Conservation (phyloP, 2,113 vertebrate genomes). For the Salminus brasiliensis region DNA sequence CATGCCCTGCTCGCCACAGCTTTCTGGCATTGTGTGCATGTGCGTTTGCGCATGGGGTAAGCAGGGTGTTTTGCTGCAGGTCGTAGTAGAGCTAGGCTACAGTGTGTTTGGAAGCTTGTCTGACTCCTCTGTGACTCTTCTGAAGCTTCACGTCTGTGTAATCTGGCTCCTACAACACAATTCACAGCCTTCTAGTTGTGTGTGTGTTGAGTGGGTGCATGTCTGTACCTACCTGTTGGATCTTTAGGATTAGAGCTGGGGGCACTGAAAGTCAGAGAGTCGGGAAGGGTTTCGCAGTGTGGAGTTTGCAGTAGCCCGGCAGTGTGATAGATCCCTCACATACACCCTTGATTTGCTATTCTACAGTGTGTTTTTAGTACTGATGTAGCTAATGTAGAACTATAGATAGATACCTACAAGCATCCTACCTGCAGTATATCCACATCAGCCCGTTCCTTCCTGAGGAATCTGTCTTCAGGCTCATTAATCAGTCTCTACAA, state of each 20-base stretch:
- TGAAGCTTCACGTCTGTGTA: background rate
- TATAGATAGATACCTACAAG: no score
- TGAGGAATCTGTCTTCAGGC: no score
- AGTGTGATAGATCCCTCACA: background rate
- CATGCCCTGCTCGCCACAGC: background rate
- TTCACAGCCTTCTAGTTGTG: background rate
- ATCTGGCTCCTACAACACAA: background rate
- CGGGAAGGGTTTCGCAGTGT: background rate
- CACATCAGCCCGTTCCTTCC: no score
- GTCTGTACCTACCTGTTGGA: background rate
- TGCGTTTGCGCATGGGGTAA: background rate
- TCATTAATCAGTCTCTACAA: no score
- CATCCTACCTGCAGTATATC: no score
- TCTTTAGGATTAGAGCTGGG: background rate
- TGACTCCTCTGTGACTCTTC: background rate
- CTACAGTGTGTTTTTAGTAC: background rate
- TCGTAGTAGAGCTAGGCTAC: background rate
- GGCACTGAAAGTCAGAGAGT: background rate
- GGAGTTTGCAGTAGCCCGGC: background rate
- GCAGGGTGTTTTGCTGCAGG: background rate
- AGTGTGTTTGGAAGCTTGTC: conserved; percentile 12
- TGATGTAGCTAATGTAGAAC: no score
- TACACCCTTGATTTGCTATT: background rate
- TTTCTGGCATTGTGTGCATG: background rate
- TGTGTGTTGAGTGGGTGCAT: conserved; percentile 6